Evolutionary conservation across 2,797 vertebrate genomes (phyloP).

Genomic region (Hydrocynus forskahlii): DNA sequence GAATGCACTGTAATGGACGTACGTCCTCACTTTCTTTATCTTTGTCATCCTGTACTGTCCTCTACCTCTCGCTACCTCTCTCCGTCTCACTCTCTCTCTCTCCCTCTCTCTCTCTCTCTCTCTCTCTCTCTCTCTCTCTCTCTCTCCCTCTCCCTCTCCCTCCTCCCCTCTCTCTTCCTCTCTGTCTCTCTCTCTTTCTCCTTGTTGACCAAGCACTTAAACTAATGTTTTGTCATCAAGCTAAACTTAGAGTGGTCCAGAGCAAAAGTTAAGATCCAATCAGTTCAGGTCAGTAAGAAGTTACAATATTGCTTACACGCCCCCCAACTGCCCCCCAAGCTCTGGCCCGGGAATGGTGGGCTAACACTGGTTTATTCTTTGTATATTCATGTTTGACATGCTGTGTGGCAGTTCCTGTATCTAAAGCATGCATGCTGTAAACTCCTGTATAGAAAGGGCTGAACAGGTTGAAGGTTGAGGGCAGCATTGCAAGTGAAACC

Average conservation of each 20-base stretch:
- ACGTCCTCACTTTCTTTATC: constrained; percentile 23
- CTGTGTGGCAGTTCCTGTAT: constrained; percentile 24
- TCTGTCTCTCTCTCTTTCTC: background rate
- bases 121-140: background rate
- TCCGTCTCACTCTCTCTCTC: background rate
- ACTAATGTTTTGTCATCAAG: constrained; percentile 1
- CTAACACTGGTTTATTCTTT: constrained; percentile 14
- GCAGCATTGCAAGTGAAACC: constrained; percentile 17
- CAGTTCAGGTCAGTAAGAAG: constrained; percentile 19
- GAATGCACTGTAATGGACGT: constrained; percentile 45
- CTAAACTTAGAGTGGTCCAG: constrained; percentile 23
- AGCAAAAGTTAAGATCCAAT: constrained; percentile 13
- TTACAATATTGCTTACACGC: constrained; percentile 29
- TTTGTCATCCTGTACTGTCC: constrained; percentile 21
- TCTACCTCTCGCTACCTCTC: no score
- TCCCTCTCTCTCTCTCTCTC: background rate
- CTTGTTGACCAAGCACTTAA: background rate
- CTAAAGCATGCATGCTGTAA: background rate
- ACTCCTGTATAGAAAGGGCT: background rate
- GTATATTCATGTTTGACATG: constrained; percentile 22
- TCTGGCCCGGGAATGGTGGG: constrained; percentile 12
- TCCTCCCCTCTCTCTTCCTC: background rate
- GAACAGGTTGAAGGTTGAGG: constrained; percentile 15
- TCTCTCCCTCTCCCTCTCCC: background rate
- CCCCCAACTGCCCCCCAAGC: background rate